Base-by-base conservation (phyloP, 2,797 vertebrate genomes). In the Catamblyrhynchus diadema region DNA sequence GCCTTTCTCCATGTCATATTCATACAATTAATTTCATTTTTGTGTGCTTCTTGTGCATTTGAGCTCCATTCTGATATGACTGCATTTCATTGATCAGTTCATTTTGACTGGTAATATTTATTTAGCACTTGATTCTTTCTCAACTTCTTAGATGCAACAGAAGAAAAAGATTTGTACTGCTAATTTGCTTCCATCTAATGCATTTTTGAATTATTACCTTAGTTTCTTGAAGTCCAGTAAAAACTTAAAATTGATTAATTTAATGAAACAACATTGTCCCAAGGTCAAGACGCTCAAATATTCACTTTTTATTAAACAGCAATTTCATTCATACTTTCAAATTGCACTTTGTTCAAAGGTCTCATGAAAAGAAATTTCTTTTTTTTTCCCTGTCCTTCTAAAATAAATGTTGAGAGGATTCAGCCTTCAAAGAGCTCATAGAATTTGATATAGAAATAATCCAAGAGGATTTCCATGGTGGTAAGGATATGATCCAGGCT, bases 321-420 rank as follows among this genome's bases (percentile, higher is more conserved):
- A 90, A 48, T 95, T 96, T 95, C 79, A 85, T 90, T 96, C 93
- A 88, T 81, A 82, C 64, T 96, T 94, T 94, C 51, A 95, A 95
- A 95, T 93, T 96, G 79, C 65, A 96, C 82, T 97, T 96, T 96
- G 72, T 95, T 88, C 79, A 96, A 97, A 97, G 96, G 94, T 97
- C 94, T 97, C 61, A 62, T 47, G 79, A 85, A 95, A 93, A 94
- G 62, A 96, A 84, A 78, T 81, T 90, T 90, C 28, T 79, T 85
- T 48, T 77, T 88, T 88, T 73, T 41, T 1, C 35, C 41, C 4
- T 42, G 66, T 94, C 80, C 83, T 95, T 95, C 93, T 95, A 97
- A 97, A 96, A 96, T 90, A 96, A 96, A 96, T 90, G 95, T 92
- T 94, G 93, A 90, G 54, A 80, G 87, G 94, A 95, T 94, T 94